Evolutionary conservation across 2,888 invertebrate genomes (phyloP), one percentile per base, ranked within the genome.

Genomic region (Yponomeuta malinellus): DNA sequence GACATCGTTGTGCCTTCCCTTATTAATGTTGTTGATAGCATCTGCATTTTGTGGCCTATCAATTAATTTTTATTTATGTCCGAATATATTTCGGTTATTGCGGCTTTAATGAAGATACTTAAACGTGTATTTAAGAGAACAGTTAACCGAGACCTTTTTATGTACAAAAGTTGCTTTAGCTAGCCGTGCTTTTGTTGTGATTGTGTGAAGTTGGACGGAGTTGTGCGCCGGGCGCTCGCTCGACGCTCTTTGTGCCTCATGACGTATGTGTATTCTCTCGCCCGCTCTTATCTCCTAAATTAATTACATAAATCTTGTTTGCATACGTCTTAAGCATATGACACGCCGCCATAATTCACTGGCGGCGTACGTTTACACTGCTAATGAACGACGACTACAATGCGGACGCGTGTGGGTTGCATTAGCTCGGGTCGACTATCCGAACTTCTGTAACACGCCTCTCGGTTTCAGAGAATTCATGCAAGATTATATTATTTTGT

Each of bases 271-370:
- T 87, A 83, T 84, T 83, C 82, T 80, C 85, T 83, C 83, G 81
- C 79, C 81, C 83, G 87, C 85, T 88, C 90, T 90, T 91, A 91
- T 92, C 91, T 89, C 84, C 85, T 86, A 90, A 91, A 92, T 92
- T 91, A 91, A 91, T 91, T 90, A 91, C 90, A 92, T 92, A 92
- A 91, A 92, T 91, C 91, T 90, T 90, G 90, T 91, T 90, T 91
- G 87, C 88, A 88, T 87, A 87, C 89, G 88, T 90, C 91, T 91
- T 89, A 90, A 90, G 88, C 90, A 88, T 88, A 89, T 90, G 89
- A 90, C 88, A 86, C 83, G 85, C 79, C 81, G 85, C 90, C 84
- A 90, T 91, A 90, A 91, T 83, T 92, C 89, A 90, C 86, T 84
- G 83, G 80, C 81, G 88, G 68, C 73, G 80, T 82, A 81, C 81